Evolutionary conservation across 2,797 vertebrate genomes (phyloP), one percentile per base, ranked within the genome.

Genomic region (Enteromius afrohamiltoni): DNA sequence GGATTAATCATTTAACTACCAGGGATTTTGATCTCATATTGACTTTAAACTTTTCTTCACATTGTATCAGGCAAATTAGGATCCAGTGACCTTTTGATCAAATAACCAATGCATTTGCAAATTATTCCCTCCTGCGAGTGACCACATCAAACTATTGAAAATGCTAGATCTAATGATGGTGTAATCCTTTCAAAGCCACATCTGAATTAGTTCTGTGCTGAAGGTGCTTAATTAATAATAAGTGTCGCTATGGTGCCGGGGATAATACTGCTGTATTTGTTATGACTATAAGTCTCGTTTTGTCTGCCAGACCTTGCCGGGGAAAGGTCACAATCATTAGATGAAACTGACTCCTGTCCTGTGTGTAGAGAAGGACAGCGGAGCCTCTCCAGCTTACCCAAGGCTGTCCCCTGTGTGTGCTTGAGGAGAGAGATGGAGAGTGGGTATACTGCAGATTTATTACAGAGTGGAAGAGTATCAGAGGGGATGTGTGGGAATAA

Each of bases 321-420:
- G 42, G 62, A 87, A 87, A 82, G 86, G 87, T 89, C 87, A 88
- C 60, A 60, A 78, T 83, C 80, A 82, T 86, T 83, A 86, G 78
- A 77, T 79, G 34, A 71, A 49, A 13, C 45, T 75, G 77, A 85
- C 83, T 47, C 70, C 55, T 76, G 78, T 62, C 45, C 77, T 83
- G 51, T 47, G 23, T 80, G 67, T 42, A 37, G n/a, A 53, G 31
- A 70, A 67, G 23, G 47, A 64, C 53, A 31, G 55, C 3, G 10
- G 75, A 60, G 40, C 34, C 62, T 58, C 64, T 77, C n/a, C 58
- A 76, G 80, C 10, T 77, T 23, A 74, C 21, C 3, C 19, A 75
- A 64, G 26, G 3, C n/a, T 31, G 23, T 77, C 49, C 40, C 82
- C 23, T 70, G 29, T 19, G 60, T 76, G 21, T 67, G 82, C 42